Evolutionary conservation across 2,888 invertebrate genomes (phyloP).

Genomic region (Fabriciana adippe): DNA sequence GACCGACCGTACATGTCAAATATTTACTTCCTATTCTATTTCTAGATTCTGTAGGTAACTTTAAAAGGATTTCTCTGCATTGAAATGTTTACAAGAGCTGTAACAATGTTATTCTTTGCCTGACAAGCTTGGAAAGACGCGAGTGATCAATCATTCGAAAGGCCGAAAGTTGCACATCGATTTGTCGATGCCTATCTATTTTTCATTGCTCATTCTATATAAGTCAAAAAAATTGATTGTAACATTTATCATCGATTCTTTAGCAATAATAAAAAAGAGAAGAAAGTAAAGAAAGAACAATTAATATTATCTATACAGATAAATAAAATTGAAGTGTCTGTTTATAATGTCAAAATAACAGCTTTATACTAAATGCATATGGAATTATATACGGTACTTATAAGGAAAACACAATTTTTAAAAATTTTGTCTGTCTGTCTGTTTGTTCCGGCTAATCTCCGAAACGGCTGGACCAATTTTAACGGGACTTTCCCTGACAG

Average conservation of each 20-base stretch:
- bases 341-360: no score
- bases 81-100: constrained; percentile 73
- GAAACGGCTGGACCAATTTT: no score
- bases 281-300: neutral
- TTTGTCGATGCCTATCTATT: constrained; percentile 45
- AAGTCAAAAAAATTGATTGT: constrained; percentile 14
- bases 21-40: constrained; percentile 44
- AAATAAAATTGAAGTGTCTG: no score
- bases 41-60: constrained; percentile 48
- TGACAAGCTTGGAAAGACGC: constrained; percentile 69
- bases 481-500: no score
- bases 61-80: constrained; percentile 70
- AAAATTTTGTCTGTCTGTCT: no score
- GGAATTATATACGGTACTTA: no score
- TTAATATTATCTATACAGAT: no score
- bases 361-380: no score
- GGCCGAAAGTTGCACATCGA: constrained; percentile 47
- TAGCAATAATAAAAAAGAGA: constrained; percentile 4
- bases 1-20: constrained; percentile 9
- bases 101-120: constrained; percentile 79
- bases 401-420: no score
- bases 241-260: constrained; percentile 15
- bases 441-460: no score
- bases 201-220: constrained; percentile 16
- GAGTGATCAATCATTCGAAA: constrained; percentile 73